Conservation (phyloP, 2,113 vertebrate species). For the Candoia aspera region DNA sequence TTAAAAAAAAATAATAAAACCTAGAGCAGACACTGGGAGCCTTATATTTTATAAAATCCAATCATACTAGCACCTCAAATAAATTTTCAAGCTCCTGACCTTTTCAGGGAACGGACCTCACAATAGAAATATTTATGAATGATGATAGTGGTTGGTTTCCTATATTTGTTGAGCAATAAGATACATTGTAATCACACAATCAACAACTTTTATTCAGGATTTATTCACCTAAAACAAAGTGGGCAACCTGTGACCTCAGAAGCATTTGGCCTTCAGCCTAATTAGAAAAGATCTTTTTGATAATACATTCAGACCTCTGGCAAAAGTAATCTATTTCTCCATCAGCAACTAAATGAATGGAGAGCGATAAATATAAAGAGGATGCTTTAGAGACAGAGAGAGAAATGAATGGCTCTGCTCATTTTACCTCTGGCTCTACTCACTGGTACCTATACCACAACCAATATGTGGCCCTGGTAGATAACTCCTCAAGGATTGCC, state of each 20-base stretch:
- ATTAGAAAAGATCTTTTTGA: background rate
- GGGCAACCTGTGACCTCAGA: background rate
- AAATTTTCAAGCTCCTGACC: background rate
- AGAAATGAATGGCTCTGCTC: background rate
- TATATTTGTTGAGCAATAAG: background rate
- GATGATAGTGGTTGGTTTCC: background rate
- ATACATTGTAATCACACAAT: background rate
- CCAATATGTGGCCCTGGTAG: background rate
- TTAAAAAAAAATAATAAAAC: background rate
- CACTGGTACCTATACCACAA: background rate
- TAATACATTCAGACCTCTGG: background rate
- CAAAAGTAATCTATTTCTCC: background rate
- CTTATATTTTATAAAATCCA: background rate
- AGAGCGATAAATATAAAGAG: background rate
- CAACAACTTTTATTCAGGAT: background rate
- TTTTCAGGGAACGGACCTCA: background rate
- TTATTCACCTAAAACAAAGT: background rate
- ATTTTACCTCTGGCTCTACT: background rate
- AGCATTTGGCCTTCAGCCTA: background rate
- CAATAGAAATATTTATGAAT: background rate
- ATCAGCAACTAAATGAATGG: background rate
- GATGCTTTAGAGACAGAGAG: background rate
- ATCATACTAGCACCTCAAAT: accelerated
- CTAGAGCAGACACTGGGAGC: background rate
- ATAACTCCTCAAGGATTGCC: background rate